Percentiles rank a stretch among this genome's conserved stretches.
These are phyloP conservation scores for Corvus moneduloides DNA, from an alignment of 2,113 vertebrate genomes.

Conservation along the genomic window DNA sequence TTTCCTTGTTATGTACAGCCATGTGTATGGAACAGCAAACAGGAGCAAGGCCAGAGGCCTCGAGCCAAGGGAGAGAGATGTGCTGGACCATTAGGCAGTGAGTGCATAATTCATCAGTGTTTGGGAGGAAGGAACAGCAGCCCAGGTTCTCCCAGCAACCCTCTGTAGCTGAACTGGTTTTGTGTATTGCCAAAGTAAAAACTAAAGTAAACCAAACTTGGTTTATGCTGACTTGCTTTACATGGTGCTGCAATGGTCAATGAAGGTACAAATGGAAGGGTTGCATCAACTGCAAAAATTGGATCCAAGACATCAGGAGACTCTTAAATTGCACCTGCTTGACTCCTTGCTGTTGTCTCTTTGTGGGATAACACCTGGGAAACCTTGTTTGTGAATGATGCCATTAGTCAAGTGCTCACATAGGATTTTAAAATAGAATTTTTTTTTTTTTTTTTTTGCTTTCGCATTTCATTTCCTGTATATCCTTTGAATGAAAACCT, in stretches of 20 bases:
- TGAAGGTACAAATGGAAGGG: background rate
- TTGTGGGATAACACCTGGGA: background rate
- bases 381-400: background rate
- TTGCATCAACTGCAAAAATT: background rate
- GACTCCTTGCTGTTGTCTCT: background rate
- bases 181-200: background rate
- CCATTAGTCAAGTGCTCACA: background rate
- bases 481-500: background rate
- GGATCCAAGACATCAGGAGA: background rate
- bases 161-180: background rate
- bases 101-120: background rate
- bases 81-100: background rate
- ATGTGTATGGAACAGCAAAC: background rate
- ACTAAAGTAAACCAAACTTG: background rate
- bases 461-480: background rate
- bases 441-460: background rate
- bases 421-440: background rate
- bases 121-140: background rate
- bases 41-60: background rate
- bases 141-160: background rate
- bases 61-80: background rate
- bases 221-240: background rate
- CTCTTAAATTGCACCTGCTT: background rate
- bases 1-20: background rate
- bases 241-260: background rate